Percentiles rank a stretch among this genome's conserved stretches.
phyloP scores from a whole-genome alignment of 2,888 invertebrate species.

The Lochmaea capreae region DNA sequence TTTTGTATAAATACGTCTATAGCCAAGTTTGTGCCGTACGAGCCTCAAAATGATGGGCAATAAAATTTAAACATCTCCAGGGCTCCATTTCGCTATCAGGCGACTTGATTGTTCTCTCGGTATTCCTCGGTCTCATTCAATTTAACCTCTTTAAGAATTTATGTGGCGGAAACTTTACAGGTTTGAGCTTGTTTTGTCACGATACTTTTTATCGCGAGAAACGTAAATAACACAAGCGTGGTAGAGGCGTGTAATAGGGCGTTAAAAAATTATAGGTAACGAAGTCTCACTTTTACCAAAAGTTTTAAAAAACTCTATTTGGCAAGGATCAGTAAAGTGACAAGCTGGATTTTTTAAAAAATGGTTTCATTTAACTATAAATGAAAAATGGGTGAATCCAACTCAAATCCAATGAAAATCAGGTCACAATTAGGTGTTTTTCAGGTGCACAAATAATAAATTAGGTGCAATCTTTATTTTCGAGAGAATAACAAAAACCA shows the following conservation, averaged over 20 bases:
- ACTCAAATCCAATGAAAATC: no score
- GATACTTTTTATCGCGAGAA: constrained; percentile 6
- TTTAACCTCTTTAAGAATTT: constrained; percentile 31
- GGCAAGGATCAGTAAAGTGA: no score
- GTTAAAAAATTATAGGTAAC: no score
- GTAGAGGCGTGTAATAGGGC: neutral
- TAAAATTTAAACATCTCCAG: constrained; percentile 32
- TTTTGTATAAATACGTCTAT: constrained; percentile 7
- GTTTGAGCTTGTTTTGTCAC: constrained; percentile 14
- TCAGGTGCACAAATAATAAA: no score
- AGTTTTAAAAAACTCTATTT: no score
- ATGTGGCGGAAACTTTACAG: constrained; percentile 12
- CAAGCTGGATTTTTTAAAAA: no score
- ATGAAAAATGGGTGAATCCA: no score
- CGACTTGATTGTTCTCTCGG: constrained; percentile 30
- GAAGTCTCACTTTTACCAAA: no score
- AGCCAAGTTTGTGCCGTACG: neutral
- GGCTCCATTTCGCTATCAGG: constrained; percentile 26
- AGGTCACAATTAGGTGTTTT: no score
- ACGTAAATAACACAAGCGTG: constrained; percentile 2
- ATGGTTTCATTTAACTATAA: no score
- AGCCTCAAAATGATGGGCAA: constrained; percentile 24
- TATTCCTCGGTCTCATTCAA: constrained; percentile 29
- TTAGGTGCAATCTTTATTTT: no score
- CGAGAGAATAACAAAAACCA: no score